Evolutionary conservation across 2,888 invertebrate species (phyloP).

Genomic region (Taenaris catops): DNA sequence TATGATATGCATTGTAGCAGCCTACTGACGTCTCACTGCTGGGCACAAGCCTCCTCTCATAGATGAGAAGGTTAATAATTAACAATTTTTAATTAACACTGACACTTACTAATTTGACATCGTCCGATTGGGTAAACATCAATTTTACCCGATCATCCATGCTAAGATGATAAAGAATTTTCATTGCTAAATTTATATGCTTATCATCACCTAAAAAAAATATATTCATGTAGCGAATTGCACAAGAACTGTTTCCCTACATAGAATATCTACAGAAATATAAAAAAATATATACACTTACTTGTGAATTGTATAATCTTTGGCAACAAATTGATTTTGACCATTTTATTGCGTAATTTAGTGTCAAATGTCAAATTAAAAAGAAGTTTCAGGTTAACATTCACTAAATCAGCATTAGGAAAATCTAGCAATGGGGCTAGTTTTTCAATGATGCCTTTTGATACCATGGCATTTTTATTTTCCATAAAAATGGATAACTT

Average conservation of each 20-base stretch:
- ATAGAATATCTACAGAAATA: no score
- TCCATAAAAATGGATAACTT: conserved; percentile 96
- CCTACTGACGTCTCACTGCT: no score
- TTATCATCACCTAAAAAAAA: conserved; percentile 84
- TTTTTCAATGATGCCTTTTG: conserved; percentile 89
- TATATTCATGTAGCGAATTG: no score
- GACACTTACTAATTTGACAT: conserved; percentile 91
- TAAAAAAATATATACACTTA: conserved; percentile 66
- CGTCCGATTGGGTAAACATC: conserved; percentile 96
- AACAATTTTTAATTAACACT: no score
- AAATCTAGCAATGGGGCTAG: conserved; percentile 88
- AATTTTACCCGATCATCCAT: conserved; percentile 96
- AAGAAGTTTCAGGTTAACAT: conserved; percentile 91
- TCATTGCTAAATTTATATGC: conserved; percentile 88
- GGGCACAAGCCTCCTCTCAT: no score
- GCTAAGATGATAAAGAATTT: conserved; percentile 94
- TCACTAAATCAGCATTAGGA: conserved; percentile 85
- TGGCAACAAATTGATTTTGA: conserved; percentile 92
- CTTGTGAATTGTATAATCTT: conserved; percentile 94
- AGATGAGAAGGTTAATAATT: not conserved
- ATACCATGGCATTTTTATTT: conserved; percentile 95
- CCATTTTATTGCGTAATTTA: conserved; percentile 92
- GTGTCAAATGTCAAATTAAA: conserved; percentile 98
- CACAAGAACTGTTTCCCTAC: no score
- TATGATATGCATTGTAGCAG: not conserved